A percentile compares a stretch with the other conserved stretches of the same genome.
These are phyloP conservation scores for Protophormia terraenovae DNA, from an alignment of 2,888 invertebrate genomes.

Conservation along the genomic window DNA sequence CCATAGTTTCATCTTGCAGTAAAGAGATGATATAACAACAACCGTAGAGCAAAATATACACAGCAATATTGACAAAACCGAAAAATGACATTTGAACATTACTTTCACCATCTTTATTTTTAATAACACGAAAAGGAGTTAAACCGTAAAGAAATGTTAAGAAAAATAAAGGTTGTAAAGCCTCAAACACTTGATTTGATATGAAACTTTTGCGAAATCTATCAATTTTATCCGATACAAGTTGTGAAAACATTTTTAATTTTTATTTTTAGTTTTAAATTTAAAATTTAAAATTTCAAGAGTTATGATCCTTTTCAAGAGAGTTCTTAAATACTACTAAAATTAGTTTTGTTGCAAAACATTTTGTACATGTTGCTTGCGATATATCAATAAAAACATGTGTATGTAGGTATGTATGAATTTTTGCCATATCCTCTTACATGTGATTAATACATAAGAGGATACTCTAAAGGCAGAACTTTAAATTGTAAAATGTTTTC, in stretches of 20 bases:
- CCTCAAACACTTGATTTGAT: slow-evolving; percentile 78
- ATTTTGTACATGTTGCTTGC: not conserved
- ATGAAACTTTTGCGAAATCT: slow-evolving; percentile 77
- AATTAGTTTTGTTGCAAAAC: slow-evolving; percentile 13
- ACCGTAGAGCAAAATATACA: slow-evolving; percentile 69
- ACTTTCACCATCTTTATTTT: slow-evolving; percentile 74
- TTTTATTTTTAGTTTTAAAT: not conserved
- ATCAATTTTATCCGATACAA: slow-evolving; percentile 70
- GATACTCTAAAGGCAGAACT: not conserved
- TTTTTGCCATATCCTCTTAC: not conserved
- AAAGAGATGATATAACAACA: slow-evolving; percentile 73
- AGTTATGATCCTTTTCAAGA: slow-evolving; percentile 2
- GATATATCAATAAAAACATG: not conserved
- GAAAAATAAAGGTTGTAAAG: slow-evolving; percentile 77
- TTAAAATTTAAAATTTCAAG: not conserved
- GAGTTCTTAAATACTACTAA: slow-evolving; percentile 45
- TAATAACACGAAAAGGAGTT: slow-evolving; percentile 78
- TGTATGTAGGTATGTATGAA: not conserved
- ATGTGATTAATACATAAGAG: not conserved
- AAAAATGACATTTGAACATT: slow-evolving; percentile 72
- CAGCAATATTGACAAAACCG: slow-evolving; percentile 71
- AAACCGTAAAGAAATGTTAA: slow-evolving; percentile 77
- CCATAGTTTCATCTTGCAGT: slow-evolving; percentile 76
- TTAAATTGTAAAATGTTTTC: not conserved
- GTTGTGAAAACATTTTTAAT: slow-evolving; percentile 48